A percentile compares a stretch with the other conserved stretches of the same genome.
Conservation (phyloP, 2,888 invertebrate species). For the Athalia rosae region DNA sequence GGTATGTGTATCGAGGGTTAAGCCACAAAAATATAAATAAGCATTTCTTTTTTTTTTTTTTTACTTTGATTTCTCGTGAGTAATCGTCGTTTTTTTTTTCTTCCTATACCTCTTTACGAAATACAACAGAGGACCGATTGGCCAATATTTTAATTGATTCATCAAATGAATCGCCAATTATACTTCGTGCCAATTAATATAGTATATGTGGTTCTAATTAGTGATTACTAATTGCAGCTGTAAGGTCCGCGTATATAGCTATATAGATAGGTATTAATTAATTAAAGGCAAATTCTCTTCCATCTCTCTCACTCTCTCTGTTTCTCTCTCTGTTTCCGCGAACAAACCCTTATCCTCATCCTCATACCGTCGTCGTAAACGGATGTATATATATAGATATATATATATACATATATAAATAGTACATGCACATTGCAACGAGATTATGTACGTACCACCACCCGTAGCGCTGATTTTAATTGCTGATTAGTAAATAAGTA, state of each 20-base stretch:
- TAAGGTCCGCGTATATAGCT: conserved; percentile 37
- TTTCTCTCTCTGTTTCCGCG: conserved; percentile 47
- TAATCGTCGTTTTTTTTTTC: too few species aligned
- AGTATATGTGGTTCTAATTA: conserved; percentile 68
- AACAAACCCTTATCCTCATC: conserved; percentile 36
- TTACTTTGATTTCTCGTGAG: too few species aligned
- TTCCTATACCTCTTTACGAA: neutral
- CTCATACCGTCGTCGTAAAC: too few species aligned
- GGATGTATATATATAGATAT: too few species aligned
- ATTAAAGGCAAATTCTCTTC: conserved; percentile 64
- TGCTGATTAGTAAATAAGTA: conserved; percentile 68
- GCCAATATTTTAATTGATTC: conserved; percentile 63
- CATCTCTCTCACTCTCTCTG: conserved; percentile 44
- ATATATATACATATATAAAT: too few species aligned
- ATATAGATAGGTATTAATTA: conserved; percentile 72
- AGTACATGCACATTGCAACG: too few species aligned
- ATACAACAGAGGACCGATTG: conserved; percentile 49
- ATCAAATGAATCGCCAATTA: conserved; percentile 62
- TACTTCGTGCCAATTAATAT: conserved; percentile 68
- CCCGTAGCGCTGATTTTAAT: conserved; percentile 60
- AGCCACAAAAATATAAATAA: conserved; percentile 15
- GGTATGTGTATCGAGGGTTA: neutral
- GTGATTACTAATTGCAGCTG: conserved; percentile 56
- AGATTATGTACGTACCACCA: too few species aligned
- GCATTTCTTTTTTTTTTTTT: neutral